These are phyloP conservation scores for Passer montanus DNA, from an alignment of 2,113 vertebrate genomes.

Conservation along the genomic window DNA sequence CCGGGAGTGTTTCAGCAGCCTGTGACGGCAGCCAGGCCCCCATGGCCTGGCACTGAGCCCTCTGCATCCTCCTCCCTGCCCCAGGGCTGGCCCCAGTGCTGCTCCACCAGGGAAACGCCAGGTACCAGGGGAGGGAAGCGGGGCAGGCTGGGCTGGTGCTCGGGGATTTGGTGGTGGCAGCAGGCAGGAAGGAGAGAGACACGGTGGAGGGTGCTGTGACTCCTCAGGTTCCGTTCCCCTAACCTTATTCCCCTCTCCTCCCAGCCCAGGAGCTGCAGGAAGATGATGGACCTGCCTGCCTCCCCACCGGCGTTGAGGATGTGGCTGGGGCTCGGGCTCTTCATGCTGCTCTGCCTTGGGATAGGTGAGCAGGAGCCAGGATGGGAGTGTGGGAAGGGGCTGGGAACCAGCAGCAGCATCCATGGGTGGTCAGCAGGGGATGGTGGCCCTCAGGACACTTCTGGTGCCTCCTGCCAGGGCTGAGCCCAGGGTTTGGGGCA, in stretches of 20 bases:
- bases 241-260: neutral
- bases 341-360: neutral
- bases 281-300: neutral
- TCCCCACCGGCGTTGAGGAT: neutral
- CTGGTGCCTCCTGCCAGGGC: neutral
- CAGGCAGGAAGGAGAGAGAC: neutral
- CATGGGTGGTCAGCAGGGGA: accelerated
- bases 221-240: accelerated
- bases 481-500: neutral
- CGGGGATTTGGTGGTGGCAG: neutral
- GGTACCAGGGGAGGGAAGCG: neutral
- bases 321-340: neutral
- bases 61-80: neutral
- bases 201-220: neutral
- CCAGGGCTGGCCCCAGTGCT: neutral
- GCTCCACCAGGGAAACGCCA: neutral
- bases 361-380: neutral
- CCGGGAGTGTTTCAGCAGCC: accelerated
- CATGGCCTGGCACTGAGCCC: neutral
- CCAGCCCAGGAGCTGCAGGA: neutral
- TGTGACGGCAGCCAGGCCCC: neutral
- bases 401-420: neutral
- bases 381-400: neutral
- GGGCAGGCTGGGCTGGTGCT: neutral
- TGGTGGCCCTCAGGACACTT: neutral